Base-by-base conservation (phyloP, 2,888 invertebrate genomes). In the Invenusta paracnida region DNA sequence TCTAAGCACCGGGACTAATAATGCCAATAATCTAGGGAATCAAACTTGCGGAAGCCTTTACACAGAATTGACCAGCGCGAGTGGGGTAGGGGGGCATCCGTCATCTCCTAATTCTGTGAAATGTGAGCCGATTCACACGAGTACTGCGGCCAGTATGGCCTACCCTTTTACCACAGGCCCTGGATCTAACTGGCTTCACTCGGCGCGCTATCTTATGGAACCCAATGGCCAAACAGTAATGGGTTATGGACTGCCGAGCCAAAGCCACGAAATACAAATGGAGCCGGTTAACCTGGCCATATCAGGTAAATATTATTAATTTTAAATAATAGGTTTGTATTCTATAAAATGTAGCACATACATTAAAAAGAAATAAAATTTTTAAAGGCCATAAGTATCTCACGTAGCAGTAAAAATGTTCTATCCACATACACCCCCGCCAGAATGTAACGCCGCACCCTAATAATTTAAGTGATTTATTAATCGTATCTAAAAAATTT, bases 291-390 rank as follows among this genome's bases (percentile, higher is more conserved):
- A 82, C 82, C 31, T 82, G 2, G 82, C 82, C 30, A 30, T 82
- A 23, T 82, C 82, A 82, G 82, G 82, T 82, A 30, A 82, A 73
- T 25, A 48, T n/a, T n/a, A n/a, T n/a, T n/a, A n/a, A n/a, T n/a
- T n/a, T n/a, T n/a, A n/a, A n/a, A n/a, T n/a, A n/a, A n/a, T n/a
- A n/a, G n/a, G n/a, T n/a, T n/a, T n/a, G n/a, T n/a, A n/a, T n/a
- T n/a, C n/a, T n/a, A n/a, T n/a, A n/a, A n/a, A n/a, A n/a, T n/a
- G n/a, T n/a, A n/a, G n/a, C n/a, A n/a, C n/a, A n/a, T n/a, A n/a
- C n/a, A n/a, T n/a, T n/a, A n/a, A n/a, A n/a, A n/a, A n/a, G n/a
- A n/a, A n/a, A n/a, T n/a, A n/a, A n/a, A n/a, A n/a, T n/a, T n/a
- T n/a, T n/a, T n/a, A n/a, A n/a, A n/a, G n/a, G n/a, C n/a, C n/a